These are phyloP conservation scores for Tyto alba DNA, from an alignment of 2,113 vertebrate genomes.

Conservation along the genomic window DNA sequence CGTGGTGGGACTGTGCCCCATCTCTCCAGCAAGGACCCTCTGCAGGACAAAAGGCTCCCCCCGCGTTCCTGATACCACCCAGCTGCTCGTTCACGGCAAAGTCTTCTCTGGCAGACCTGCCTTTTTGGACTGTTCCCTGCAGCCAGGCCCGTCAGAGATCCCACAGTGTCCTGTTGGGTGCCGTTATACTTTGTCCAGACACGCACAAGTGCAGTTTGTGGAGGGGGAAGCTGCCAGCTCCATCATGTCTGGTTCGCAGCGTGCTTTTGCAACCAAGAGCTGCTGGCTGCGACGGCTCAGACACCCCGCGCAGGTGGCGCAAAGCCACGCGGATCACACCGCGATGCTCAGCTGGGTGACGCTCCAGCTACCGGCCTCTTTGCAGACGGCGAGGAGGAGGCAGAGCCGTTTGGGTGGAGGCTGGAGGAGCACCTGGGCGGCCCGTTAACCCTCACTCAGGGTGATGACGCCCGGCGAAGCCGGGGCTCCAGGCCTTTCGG, in stretches of 20 bases:
- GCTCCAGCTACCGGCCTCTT: neutral
- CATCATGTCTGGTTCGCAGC: neutral
- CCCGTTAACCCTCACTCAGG: neutral
- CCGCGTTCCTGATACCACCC: neutral
- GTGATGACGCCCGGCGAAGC: too few species aligned
- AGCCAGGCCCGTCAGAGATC: neutral
- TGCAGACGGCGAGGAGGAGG: fast-evolving
- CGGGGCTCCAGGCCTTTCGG: neutral
- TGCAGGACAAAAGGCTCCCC: neutral
- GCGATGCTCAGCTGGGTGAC: neutral
- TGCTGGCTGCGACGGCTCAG: neutral
- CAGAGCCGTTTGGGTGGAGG: fast-evolving
- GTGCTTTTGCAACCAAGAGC: neutral
- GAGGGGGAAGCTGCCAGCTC: neutral
- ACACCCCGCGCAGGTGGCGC: fast-evolving
- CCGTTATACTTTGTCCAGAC: neutral
- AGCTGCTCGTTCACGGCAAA: neutral
- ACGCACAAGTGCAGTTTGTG: neutral
- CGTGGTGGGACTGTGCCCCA: neutral
- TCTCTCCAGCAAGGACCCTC: neutral
- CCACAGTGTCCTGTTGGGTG: neutral
- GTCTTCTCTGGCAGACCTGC: neutral
- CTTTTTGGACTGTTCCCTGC: neutral
- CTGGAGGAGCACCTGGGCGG: neutral
- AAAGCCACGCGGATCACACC: fast-evolving